These are phyloP conservation scores for Engraulis encrasicolus DNA, from an alignment of 2,113 vertebrate genomes.

Conservation along the genomic window DNA sequence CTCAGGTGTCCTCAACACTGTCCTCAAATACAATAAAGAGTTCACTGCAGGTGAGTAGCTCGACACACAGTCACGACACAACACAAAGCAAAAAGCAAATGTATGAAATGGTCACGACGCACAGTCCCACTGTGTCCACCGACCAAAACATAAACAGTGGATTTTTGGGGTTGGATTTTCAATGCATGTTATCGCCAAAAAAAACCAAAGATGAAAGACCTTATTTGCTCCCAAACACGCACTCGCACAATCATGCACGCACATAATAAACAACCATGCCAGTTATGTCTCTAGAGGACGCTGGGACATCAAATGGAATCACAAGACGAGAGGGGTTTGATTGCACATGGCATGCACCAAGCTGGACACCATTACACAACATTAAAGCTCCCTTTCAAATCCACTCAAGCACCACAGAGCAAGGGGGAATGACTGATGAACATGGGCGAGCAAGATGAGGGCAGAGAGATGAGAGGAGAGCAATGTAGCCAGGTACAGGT, in stretches of 20 bases:
- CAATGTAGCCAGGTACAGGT: not conserved
- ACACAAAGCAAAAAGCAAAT: not conserved
- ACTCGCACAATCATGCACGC: not conserved
- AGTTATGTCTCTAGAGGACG: too few species aligned
- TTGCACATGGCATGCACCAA: not conserved
- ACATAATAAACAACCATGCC: not conserved
- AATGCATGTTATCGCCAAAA: not conserved
- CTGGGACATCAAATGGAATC: not conserved
- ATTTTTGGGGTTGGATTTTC: not conserved
- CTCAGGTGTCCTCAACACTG: too few species aligned
- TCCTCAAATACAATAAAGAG: not conserved
- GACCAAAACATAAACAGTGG: not conserved
- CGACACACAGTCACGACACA: not conserved
- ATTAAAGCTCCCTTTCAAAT: not conserved
- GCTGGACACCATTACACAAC: not conserved
- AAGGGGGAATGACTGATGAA: not conserved
- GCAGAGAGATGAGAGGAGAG: not conserved
- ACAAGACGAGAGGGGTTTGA: not conserved
- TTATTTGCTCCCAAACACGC: not conserved
- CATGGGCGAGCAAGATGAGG: not conserved
- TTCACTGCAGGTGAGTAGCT: not conserved
- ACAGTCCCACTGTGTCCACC: not conserved
- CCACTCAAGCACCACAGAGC: slow-evolving; percentile 3
- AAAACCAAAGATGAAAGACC: not conserved
- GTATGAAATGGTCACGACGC: not conserved